Percentiles rank a stretch among this genome's conserved stretches.
These are phyloP conservation scores for Collichthys lucidus DNA, from an alignment of 2,113 vertebrate genomes.

Conservation along the genomic window DNA sequence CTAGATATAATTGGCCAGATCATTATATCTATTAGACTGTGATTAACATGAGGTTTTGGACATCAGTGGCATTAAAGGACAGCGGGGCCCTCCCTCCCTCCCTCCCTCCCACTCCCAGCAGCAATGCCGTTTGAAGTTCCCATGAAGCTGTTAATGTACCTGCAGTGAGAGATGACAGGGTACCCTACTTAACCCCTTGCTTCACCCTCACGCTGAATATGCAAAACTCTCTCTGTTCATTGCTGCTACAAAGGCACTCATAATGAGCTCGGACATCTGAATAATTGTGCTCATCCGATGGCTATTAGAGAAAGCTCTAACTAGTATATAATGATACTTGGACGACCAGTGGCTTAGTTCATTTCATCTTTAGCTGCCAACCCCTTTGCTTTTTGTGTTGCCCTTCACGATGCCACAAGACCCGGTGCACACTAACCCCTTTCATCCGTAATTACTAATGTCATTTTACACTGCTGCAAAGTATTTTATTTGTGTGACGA, in stretches of 20 bases:
- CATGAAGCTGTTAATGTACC: constrained; percentile 55
- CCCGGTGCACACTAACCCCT: constrained; percentile 7
- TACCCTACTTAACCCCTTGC: constrained; percentile 44
- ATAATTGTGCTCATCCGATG: constrained; percentile 64
- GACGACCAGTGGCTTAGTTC: constrained; percentile 29
- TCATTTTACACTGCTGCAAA: background rate
- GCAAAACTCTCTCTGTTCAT: constrained; percentile 36
- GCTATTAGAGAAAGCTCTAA: constrained; percentile 42
- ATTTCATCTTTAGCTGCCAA: constrained; percentile 52
- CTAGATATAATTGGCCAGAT: background rate
- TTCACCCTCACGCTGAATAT: constrained; percentile 56
- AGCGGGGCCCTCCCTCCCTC: background rate
- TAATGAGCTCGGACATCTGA: constrained; percentile 72
- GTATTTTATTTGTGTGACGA: constrained; percentile 4
- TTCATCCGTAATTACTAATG: constrained; percentile 18
- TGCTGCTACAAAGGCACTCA: constrained; percentile 34
- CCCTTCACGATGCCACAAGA: constrained; percentile 3
- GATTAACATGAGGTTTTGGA: constrained; percentile 20
- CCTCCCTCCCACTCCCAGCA: constrained; percentile 4
- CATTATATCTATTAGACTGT: background rate
- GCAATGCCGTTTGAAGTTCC: constrained; percentile 59
- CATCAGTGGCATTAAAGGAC: background rate
- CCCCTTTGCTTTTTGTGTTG: constrained; percentile 17
- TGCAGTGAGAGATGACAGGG: constrained; percentile 33
- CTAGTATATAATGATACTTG: constrained; percentile 52